phyloP scores from a whole-genome alignment of 2,888 invertebrate species.

The Pandemis heparana region DNA sequence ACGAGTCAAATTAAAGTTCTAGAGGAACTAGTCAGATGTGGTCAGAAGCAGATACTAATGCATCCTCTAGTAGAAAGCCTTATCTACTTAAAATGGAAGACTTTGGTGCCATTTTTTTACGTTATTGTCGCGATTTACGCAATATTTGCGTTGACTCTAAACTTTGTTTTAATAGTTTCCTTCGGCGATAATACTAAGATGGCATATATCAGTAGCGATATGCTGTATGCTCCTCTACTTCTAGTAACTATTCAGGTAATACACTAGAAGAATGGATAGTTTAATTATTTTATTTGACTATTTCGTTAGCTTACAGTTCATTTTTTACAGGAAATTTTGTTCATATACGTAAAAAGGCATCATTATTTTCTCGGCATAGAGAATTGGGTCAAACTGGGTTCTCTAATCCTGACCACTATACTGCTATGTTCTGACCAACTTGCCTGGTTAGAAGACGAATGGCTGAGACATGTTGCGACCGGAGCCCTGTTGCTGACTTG shows the following conservation, averaged over 20 bases:
- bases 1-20: constrained; percentile 60
- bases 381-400: constrained; percentile 34
- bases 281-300: neutral
- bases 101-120: constrained; percentile 61
- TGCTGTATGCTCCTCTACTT: constrained; percentile 44
- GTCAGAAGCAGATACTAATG: constrained; percentile 59
- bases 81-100: constrained; percentile 65
- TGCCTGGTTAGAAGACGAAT: constrained; percentile 42
- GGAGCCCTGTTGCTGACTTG: constrained; percentile 64
- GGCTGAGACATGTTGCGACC: constrained; percentile 59
- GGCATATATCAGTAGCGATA: constrained; percentile 36
- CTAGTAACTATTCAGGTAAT: constrained; percentile 41
- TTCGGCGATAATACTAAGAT: constrained; percentile 47
- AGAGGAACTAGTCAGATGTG: constrained; percentile 57
- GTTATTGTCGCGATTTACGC: constrained; percentile 58
- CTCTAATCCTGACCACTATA: constrained; percentile 17
- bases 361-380: constrained; percentile 15
- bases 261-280: neutral
- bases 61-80: constrained; percentile 70
- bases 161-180: constrained; percentile 52
- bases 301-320: neutral
- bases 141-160: constrained; percentile 60
- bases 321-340: constrained; percentile 27
- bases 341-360: constrained; percentile 28
- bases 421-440: constrained; percentile 28